Evolutionary conservation across 1,140 invertebrate genomes (phyloP), one percentile per base, ranked within the genome.

Genomic region (Pseudomyrmex sp.): DNA sequence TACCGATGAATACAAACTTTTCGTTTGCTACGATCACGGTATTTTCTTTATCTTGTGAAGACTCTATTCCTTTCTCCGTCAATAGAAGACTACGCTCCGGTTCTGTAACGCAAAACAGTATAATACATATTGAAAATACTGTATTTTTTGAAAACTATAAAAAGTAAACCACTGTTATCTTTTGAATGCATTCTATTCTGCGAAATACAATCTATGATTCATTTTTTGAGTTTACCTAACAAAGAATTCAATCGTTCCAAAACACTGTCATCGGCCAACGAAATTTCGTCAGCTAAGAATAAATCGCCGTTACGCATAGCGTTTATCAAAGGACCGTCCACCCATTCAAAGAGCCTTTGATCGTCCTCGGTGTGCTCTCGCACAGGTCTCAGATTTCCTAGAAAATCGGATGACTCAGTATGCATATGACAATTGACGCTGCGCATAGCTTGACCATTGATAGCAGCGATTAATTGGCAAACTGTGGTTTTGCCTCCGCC

Each of bases 401-500:
- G 95, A 92, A 99, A 99, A 94, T 99, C 99, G 0, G 98, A 97
- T 89, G 98, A 98, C 94, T 99, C 99, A 2, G 98, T 99, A 92
- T 99, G 98, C 97, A 99, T 98, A 92, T 99, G 99, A 95, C 99
- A 99, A 94, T 99, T 99, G 0, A 99, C 96, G 65, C 85, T 66
- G 2, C 96, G 95, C 23, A 99, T 94, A 65, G 96, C 93, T 76
- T 96, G 96, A 0, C 94, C 88, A 61, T 96, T 96, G 52, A 98
- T 93, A 35, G 95, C 94, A 18, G 98, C 97, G 65, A 98, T 95
- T 35, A 99, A 93, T 94, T 99, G 98, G 90, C 98, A 99, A 20
- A 99, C 96, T 0, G 98, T 99, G 0, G 99, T 99, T 95, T 99
- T 99, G 0, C 99, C 99, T 93, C 99, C 99, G 0, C 99, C 99